A percentile compares a stretch with the other conserved stretches of the same genome.
Conservation (phyloP, 2,113 vertebrate species). For the Halcyon senegalensis region DNA sequence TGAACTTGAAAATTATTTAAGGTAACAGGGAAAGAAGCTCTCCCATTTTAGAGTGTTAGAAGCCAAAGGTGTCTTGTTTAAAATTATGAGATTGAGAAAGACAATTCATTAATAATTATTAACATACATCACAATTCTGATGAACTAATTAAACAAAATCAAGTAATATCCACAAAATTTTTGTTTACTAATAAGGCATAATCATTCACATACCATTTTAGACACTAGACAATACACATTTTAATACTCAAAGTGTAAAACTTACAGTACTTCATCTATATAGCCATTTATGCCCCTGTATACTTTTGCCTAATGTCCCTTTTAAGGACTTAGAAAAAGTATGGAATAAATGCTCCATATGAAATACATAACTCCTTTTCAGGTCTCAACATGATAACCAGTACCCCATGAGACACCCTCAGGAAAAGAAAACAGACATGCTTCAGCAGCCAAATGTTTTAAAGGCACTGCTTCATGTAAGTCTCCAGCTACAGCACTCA, state of each 20-base stretch:
- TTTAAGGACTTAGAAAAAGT: neutral
- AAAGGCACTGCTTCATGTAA: neutral
- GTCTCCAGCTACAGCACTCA: neutral
- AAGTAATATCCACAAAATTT: conserved; percentile 38
- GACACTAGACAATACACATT: conserved; percentile 17
- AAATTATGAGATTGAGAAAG: neutral
- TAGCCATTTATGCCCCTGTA: neutral
- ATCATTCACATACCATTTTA: neutral
- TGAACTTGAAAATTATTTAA: neutral
- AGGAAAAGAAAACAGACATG: neutral
- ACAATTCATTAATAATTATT: conserved; percentile 54
- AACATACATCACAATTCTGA: conserved; percentile 44
- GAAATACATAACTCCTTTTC: neutral
- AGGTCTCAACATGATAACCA: neutral
- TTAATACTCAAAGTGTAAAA: conserved; percentile 24
- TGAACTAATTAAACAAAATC: conserved; percentile 61
- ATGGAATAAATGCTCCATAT: neutral
- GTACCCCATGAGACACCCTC: neutral
- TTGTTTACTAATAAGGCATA: conserved; percentile 45
- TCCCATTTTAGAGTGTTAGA: conserved; percentile 2
- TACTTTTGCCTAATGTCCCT: neutral
- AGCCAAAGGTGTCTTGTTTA: conserved; percentile 29
- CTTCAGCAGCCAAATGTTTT: neutral
- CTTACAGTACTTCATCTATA: neutral
- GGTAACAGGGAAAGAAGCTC: neutral